phyloP scores from a whole-genome alignment of 2,797 vertebrate genomes.

The Diplodus puntazzo region DNA sequence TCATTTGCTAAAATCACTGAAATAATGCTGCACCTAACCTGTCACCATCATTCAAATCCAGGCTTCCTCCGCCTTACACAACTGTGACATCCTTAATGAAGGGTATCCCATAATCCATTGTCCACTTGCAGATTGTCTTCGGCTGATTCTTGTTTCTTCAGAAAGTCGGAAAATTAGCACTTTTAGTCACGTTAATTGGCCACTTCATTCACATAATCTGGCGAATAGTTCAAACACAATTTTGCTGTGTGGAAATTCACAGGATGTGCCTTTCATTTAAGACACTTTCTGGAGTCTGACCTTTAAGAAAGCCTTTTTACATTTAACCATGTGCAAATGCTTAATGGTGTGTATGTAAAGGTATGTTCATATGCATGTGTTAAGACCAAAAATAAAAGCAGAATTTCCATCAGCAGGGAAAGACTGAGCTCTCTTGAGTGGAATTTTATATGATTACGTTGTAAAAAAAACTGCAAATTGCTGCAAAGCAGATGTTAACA shows the following conservation, averaged over 20 bases:
- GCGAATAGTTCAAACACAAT: neutral
- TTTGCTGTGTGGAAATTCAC: neutral
- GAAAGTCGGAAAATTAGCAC: neutral
- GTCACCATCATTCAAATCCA: too few relatives aligned
- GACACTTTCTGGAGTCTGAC: neutral
- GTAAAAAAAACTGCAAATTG: constrained; percentile 22
- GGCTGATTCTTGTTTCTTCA: neutral
- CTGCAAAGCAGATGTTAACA: constrained; percentile 17
- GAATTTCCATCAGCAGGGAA: constrained; percentile 14
- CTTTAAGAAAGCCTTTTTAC: neutral
- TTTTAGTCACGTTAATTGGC: neutral
- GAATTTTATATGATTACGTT: constrained; percentile 36
- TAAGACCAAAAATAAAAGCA: neutral
- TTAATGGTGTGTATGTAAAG: constrained; percentile 2
- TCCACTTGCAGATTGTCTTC: neutral
- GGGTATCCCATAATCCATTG: neutral
- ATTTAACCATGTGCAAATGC: neutral
- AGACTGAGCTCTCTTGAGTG: constrained; percentile 15
- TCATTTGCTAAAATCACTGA: too few relatives aligned
- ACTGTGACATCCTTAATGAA: neutral
- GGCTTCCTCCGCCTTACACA: neutral
- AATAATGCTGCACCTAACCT: too few relatives aligned
- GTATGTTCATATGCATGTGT: constrained; percentile 3
- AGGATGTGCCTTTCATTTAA: constrained; percentile 4
- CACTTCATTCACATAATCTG: neutral